phyloP scores from a whole-genome alignment of 2,797 vertebrate species.

The Anguilla obscura region DNA sequence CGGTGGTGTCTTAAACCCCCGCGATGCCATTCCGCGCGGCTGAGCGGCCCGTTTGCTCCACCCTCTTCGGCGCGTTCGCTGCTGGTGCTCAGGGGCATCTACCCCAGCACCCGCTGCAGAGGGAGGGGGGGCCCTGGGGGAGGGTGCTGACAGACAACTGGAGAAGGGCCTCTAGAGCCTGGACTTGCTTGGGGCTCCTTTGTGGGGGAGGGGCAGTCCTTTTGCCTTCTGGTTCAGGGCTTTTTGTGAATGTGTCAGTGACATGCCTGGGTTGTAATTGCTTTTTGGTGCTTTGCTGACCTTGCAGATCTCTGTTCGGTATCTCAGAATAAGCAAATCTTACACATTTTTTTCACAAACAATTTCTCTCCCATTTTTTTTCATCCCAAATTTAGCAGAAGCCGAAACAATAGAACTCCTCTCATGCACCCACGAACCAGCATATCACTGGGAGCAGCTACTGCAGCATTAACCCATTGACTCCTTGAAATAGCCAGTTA shows the following conservation, averaged over 20 bases:
- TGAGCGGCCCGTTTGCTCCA: not conserved
- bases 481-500: not conserved
- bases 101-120: not conserved
- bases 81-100: not conserved
- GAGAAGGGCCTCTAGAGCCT: not conserved
- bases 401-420: not conserved
- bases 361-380: not conserved
- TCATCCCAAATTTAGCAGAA: not conserved
- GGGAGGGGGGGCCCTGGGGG: conserved; percentile 19
- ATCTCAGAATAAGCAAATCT: not conserved
- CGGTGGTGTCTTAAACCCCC: not conserved
- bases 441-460: not conserved
- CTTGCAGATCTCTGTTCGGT: not conserved
- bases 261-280: not conserved
- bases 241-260: not conserved
- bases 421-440: not conserved
- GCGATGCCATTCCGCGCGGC: not conserved
- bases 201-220: not conserved
- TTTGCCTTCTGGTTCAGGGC: not conserved
- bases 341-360: not conserved
- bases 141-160: not conserved
- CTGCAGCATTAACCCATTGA: not conserved
- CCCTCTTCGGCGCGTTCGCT: not conserved
- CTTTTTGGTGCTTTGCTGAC: not conserved
- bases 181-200: not conserved